Base-by-base conservation (phyloP, 2,113 vertebrate genomes). In the Zosterops hypoxanthus region DNA sequence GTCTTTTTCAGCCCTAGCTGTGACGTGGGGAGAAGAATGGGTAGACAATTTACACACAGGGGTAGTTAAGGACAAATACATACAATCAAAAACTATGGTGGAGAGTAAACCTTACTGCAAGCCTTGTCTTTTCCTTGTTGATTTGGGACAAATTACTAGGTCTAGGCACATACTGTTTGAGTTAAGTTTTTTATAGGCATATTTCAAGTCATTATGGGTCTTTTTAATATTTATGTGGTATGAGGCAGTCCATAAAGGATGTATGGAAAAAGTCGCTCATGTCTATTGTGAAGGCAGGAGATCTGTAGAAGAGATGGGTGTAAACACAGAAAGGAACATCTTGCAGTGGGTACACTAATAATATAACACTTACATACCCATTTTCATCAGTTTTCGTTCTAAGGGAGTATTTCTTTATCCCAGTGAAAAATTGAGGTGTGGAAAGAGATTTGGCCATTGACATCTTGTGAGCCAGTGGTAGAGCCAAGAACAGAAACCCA, bases 171-270 rank as follows among this genome's bases (percentile, higher is more conserved):
- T 42, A 52, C 29, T 82, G 60, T 47, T 53, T 42, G 39, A 69
- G 29, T 59, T 73, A 78, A 66, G 56, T 16, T 87, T 82, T 91
- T 49, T 55, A 39, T 63, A 59, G 71, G 39, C 29, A 6, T 33
- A 50, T 75, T 91, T 84, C 39, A 78, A 59, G 34, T 86, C 14
- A 59, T 22, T 75, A 20, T 72, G 4, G 11, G 33, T 84, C 33
- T 84, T 89, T 39, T 57, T 63, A 86, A 39, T 89, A 63, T 66
- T 78, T 92, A 28, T 63, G 34, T 78, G 47, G 20, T 79, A 79
- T 49, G 47, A 47, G 49, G 44, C n/a, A 60, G 7, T 61, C 60
- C 34, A 4, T 73, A 59, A 7, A 70, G 42, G 44, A 39, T 2
- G 0, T 44, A 19, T 60, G 33, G 66, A 25, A 82, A 59, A 50